These are phyloP conservation scores for Eremophila alpestris DNA, from an alignment of 2,797 vertebrate genomes.

Conservation along the genomic window DNA sequence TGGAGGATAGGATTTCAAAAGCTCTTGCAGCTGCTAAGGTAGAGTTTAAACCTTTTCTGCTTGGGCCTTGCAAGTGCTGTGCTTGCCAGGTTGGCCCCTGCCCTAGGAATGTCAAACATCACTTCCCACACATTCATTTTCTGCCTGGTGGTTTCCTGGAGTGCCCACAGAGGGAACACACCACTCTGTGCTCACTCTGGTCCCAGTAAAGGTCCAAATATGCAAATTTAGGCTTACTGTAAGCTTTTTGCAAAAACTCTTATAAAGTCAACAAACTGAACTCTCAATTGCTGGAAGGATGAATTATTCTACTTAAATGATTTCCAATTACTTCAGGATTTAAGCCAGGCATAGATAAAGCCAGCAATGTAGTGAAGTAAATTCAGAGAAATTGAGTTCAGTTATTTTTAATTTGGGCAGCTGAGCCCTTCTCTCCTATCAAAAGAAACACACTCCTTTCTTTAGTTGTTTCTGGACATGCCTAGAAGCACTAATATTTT, in stretches of 20 bases:
- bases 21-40: neutral
- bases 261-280: neutral
- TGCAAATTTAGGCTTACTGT: neutral
- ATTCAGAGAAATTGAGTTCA: neutral
- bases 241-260: neutral
- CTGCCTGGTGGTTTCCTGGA: neutral
- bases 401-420: neutral
- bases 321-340: neutral
- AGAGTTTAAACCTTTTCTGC: neutral
- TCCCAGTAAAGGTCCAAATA: neutral
- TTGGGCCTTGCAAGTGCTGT: neutral
- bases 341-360: neutral
- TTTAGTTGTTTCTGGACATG: neutral
- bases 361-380: neutral
- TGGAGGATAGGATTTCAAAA: neutral
- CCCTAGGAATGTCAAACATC: neutral
- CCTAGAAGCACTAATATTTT: neutral
- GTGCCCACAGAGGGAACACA: neutral
- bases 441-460: neutral
- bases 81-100: neutral
- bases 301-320: neutral
- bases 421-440: neutral
- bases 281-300: neutral
- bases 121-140: neutral
- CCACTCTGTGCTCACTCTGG: neutral